Evolutionary conservation across 2,797 vertebrate species (phyloP).

Genomic region (Pantherophis vulpinus): DNA sequence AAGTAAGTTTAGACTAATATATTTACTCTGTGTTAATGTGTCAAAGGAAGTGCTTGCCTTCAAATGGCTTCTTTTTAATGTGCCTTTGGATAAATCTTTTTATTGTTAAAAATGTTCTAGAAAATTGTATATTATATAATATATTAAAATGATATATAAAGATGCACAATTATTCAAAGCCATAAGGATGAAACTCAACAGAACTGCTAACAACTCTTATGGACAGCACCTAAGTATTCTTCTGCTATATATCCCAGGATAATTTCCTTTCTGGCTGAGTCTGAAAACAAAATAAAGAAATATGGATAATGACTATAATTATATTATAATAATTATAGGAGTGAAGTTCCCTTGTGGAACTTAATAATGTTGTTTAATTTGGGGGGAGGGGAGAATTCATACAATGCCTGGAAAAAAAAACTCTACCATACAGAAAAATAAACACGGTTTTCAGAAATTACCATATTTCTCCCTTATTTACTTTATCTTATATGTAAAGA

Average conservation of each 20-base stretch:
- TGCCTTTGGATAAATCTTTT: not conserved
- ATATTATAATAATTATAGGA: constrained; percentile 11
- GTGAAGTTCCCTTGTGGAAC: not conserved
- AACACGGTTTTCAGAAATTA: constrained; percentile 7
- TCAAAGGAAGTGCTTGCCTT: not conserved
- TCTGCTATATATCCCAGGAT: not conserved
- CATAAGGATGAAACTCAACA: not conserved
- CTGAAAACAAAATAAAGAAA: not conserved
- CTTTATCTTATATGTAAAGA: not conserved
- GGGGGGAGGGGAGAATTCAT: not conserved
- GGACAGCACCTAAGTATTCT: not conserved
- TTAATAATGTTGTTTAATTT: not conserved
- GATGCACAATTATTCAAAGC: not conserved
- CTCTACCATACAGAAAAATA: not conserved
- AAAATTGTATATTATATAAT: not conserved
- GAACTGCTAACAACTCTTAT: not conserved
- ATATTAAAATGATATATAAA: not conserved
- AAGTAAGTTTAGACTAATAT: fast-evolving
- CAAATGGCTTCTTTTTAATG: not conserved
- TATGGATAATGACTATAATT: not conserved
- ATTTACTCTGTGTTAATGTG: not conserved
- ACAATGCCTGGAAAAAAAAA: not conserved
- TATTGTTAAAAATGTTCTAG: not conserved
- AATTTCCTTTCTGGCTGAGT: not conserved
- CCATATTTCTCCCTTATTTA: not conserved